Evolutionary conservation across 2,113 vertebrate genomes (phyloP), one percentile per base, ranked within the genome.

Genomic region (Cynopterus brachyotis): DNA sequence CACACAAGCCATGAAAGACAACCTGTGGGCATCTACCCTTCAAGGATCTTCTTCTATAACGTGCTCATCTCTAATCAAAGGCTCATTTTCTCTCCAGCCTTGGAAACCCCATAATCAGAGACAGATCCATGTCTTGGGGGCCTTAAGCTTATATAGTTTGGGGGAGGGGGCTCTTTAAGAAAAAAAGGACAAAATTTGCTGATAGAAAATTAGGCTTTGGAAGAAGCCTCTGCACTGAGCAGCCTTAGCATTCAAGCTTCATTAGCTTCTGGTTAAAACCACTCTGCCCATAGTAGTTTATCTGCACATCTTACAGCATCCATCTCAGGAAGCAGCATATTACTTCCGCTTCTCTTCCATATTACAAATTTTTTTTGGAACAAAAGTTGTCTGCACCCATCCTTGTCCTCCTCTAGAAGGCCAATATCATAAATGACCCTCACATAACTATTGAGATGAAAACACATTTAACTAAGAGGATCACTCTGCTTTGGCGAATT

Each of bases 1-100:
- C n/a, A 50, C 13, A 22, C 3, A 4, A 19, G 10, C 50, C 32
- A 3, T 26, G 10, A 57, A 76, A 32, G 67, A 11, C 79, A 50
- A n/a, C 11, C 9, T 28, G 1, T 9, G 22, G 4, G 15, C 11
- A 2, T 19, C 1, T 28, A 22, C 9, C 22, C 30, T 42, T 59
- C 47, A 73, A 40, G 17, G 6, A 32, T 8, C 42, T 64, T 6
- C 50, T 59, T 81, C 50, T 26, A 64, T 15, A 42, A 30, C 6
- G 12, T 9, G 22, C 20, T 15, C 28, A 5, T 26, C 7, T 40
- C 69, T 59, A 90, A 26, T 13, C 81, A 85, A 32, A 24, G 16
- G 2, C 16, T 97, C 45, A 7, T 15, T 32, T 88, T 40, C n/a
- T 59, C 47, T 85, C 32, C 20, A 37, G 45, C 7, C 30, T 50